Base-by-base conservation (phyloP, 2,113 vertebrate species). In the Micronycteris hirsuta region DNA sequence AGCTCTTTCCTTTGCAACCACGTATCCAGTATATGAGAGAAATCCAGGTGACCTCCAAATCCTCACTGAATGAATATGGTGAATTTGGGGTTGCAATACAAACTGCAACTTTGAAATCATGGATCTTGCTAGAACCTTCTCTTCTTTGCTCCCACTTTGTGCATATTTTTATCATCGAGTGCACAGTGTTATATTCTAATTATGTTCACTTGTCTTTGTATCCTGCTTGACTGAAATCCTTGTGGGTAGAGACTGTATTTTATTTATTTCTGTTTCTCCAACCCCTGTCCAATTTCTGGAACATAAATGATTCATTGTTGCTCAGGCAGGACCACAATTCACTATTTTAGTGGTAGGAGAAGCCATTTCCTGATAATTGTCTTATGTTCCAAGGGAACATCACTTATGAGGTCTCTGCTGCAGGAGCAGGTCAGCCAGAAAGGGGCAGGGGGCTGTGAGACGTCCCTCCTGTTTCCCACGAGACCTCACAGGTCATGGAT, bases 261-360 rank as follows among this genome's bases (percentile, higher is more conserved):
- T 92, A n/a, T 94, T 95, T 74, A 71, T 71, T 77, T 96, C 71
- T 93, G 58, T 93, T 76, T 68, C 26, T 86, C 65, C 47, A 70
- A 52, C 54, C 33, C 43, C 41, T 67, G n/a, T 82, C 67, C 47
- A 67, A 36, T 68, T 43, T 45, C 82, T 67, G 31, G 38, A 14
- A 45, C 20, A 82, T 41, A 81, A 58, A 80, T 85, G 20, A 86
- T 71, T 65, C 41, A 71, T 11, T 28, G 22, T 7, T 41, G 26
- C 26, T 31, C 65, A 94, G 86, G 52, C n/a, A 31, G 17, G 45
- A 47, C 86, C 77, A 43, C 13, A 43, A 16, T 52, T 86, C n/a
- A 31, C 52, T 94, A 28, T 84, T 63, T 84, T 56, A 63, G 49
- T 41, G 38, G n/a, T 12, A 54, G 65, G 56, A 90, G 36, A 43